Evolutionary conservation across 2,888 invertebrate species (phyloP), one percentile per base, ranked within the genome.

Genomic region (Eulithis testata): DNA sequence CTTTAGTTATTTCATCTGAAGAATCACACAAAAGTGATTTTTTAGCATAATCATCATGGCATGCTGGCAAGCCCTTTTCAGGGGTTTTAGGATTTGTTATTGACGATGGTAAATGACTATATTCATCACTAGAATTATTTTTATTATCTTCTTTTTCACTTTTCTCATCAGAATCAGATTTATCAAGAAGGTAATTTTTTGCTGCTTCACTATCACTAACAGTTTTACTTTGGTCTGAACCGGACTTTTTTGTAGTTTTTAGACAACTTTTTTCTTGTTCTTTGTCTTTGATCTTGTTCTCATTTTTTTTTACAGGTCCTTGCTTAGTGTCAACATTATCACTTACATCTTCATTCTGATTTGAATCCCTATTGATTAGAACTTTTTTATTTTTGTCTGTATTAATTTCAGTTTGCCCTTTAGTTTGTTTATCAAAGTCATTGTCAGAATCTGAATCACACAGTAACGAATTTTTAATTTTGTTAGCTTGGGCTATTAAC

Each of bases 381-480:
- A 77, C 73, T 64, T 67, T 76, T 76, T 77, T 76, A 43, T 73
- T 57, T 51, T 47, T 68, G 44, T 71, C 64, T 5, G 60, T 50
- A 27, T 50, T 55, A 8, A 21, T 64, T 37, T 64, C 60, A 52
- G 56, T 12, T n/a, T 45, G 49, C n/a, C 43, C 59, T 49, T 66
- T 45, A 53, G 27, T 51, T 43, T 43, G 6, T 55, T 62, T 63
- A 40, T 59, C 52, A 52, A 59, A 45, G 60, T 66, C 44, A 69
- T 70, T 64, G 60, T 80, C 80, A 37, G 80, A 75, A 31, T 79
- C 82, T 36, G 80, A 82, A 61, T 82, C 82, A 75, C 75, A 63
- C 6, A 82, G 65, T 63, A 82, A 68, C 36, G 76, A 76, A 62
- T 73, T 76, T 70, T 80, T 83, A 5, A 77, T 74, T 69, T 77